phyloP scores from a whole-genome alignment of 2,113 vertebrate genomes.

The Noturus placidus region DNA sequence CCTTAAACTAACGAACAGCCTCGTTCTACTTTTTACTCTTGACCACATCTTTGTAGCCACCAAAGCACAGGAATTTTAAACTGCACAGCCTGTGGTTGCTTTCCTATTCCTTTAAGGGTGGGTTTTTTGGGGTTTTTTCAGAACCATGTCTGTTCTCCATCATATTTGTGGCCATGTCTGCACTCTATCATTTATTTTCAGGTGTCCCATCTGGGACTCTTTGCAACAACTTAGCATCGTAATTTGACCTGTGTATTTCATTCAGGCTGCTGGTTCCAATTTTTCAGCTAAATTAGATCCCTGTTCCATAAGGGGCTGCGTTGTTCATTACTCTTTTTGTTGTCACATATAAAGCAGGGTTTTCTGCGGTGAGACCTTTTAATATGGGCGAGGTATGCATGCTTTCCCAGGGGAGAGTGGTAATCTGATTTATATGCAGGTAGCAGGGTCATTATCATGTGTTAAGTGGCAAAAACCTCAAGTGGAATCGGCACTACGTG shows the following conservation, averaged over 20 bases:
- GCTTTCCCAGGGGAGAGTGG: constrained; percentile 50
- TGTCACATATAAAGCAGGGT: constrained; percentile 33
- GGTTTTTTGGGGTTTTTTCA: not conserved
- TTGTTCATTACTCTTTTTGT: constrained; percentile 43
- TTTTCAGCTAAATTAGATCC: constrained; percentile 36
- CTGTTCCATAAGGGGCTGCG: constrained; percentile 11
- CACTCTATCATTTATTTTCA: constrained; percentile 32
- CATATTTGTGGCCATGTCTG: constrained; percentile 24
- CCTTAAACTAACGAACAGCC: constrained; percentile 55
- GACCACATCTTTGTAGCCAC: constrained; percentile 44
- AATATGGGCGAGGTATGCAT: constrained; percentile 54
- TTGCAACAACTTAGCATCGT: constrained; percentile 16
- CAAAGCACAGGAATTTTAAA: constrained; percentile 27
- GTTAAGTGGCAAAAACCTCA: constrained; percentile 49
- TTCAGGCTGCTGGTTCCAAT: constrained; percentile 31
- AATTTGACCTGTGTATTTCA: constrained; percentile 36
- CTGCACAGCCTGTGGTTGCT: constrained; percentile 36
- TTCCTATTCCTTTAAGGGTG: constrained; percentile 35
- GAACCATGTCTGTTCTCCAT: constrained; percentile 15
- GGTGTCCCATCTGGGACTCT: constrained; percentile 36
- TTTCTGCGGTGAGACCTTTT: constrained; percentile 51
- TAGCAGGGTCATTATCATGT: constrained; percentile 56
- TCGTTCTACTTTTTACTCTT: constrained; percentile 30
- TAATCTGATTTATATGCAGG: constrained; percentile 66
- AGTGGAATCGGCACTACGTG: constrained; percentile 39